Evolutionary conservation across 2,113 vertebrate genomes (phyloP).

Genomic region (Cyphomyrus plagiostoma): DNA sequence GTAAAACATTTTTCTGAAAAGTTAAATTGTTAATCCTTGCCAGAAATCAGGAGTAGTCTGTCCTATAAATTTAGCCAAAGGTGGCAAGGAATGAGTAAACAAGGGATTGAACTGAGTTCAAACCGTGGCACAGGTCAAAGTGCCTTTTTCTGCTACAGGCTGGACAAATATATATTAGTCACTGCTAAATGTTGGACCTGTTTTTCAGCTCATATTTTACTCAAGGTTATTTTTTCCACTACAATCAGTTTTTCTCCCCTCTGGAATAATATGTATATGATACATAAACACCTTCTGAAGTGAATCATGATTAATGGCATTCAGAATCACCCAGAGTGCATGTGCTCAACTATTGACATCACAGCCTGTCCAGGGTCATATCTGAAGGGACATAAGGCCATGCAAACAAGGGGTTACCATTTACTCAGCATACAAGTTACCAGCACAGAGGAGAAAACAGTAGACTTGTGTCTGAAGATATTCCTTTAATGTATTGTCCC

Average conservation of each 20-base stretch:
- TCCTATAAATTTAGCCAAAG: neutral
- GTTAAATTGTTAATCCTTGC: neutral
- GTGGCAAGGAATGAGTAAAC: neutral
- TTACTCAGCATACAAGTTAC: neutral
- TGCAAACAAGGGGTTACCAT: neutral
- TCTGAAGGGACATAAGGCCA: neutral
- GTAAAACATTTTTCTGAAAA: neutral
- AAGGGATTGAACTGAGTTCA: neutral
- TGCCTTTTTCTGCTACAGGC: neutral
- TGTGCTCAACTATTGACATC: neutral
- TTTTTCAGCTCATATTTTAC: neutral
- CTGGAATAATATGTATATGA: neutral
- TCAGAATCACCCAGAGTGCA: neutral
- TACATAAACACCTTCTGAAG: neutral
- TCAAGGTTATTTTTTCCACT: neutral
- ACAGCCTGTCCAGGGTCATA: neutral
- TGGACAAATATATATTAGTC: neutral
- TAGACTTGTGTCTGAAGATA: neutral
- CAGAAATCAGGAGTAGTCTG: neutral
- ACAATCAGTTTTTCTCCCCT: neutral
- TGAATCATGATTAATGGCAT: neutral
- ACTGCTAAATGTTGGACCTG: neutral
- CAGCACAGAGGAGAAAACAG: neutral
- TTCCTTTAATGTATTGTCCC: neutral
- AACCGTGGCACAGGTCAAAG: slow-evolving; percentile 12